A percentile compares a stretch with the other conserved stretches of the same genome.
Conservation (phyloP, 2,888 invertebrate genomes). For the Elysia crispata region DNA sequence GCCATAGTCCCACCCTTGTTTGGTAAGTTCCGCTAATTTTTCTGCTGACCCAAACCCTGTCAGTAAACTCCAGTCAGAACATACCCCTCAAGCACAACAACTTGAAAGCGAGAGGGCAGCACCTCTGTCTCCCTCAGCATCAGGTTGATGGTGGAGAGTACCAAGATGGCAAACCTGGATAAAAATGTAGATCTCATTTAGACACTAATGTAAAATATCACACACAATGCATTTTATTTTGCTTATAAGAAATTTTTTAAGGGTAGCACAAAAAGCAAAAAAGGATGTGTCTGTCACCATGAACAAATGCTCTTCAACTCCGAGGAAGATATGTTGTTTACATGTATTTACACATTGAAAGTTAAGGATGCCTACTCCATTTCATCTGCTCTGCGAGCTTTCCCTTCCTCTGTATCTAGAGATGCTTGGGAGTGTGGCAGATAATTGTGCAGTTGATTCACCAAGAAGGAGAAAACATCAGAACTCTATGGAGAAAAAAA, state of each 20-base stretch:
- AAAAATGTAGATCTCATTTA: not conserved
- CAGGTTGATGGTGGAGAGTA: slow-evolving; percentile 69
- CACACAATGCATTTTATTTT: not conserved
- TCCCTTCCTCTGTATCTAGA: slow-evolving; percentile 59
- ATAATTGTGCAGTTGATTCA: slow-evolving; percentile 69
- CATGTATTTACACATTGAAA: slow-evolving; percentile 2
- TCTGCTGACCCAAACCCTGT: too few species aligned
- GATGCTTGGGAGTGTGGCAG: slow-evolving; percentile 65
- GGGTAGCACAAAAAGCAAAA: too few species aligned
- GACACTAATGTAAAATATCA: not conserved
- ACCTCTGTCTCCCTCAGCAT: slow-evolving; percentile 76
- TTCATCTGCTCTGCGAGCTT: slow-evolving; percentile 67
- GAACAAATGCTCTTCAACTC: too few species aligned
- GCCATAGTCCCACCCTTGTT: too few species aligned
- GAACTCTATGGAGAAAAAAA: slow-evolving; percentile 63
- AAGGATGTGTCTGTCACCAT: too few species aligned
- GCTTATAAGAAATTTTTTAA: too few species aligned
- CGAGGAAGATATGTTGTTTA: too few species aligned
- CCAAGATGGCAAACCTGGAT: slow-evolving; percentile 64
- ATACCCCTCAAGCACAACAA: slow-evolving; percentile 68
- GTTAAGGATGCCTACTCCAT: slow-evolving; percentile 65
- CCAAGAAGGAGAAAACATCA: slow-evolving; percentile 70
- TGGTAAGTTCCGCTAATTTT: too few species aligned
- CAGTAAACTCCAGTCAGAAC: not conserved
- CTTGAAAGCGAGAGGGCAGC: slow-evolving; percentile 66